A percentile compares a stretch with the other conserved stretches of the same genome.
Conservation (phyloP, 2,113 vertebrate genomes). For the Scomber colias region DNA sequence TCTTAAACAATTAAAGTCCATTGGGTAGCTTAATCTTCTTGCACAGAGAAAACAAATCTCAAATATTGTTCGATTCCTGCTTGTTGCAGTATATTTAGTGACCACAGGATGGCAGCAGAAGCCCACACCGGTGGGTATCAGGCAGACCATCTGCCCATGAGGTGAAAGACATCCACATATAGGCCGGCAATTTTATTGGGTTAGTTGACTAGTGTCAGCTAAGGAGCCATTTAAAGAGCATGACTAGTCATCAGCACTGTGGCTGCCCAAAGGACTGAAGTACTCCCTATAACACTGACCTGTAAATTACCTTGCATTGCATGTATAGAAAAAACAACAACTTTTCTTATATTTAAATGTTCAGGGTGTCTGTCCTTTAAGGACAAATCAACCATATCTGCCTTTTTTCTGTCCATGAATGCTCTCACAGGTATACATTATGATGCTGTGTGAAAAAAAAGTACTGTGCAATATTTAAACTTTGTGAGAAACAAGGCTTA, state of each 20-base stretch:
- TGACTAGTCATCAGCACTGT: not conserved
- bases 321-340: not conserved
- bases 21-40: not conserved
- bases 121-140: not conserved
- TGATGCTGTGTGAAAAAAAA: not conserved
- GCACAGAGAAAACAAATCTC: not conserved
- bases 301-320: not conserved
- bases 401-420: not conserved
- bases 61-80: not conserved
- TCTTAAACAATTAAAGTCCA: too few relatives aligned
- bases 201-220: not conserved
- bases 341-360: too few relatives aligned
- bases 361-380: too few relatives aligned
- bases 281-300: too few relatives aligned
- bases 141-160: not conserved
- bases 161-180: not conserved
- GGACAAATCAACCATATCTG: not conserved
- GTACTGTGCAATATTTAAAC: too few relatives aligned
- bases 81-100: not conserved
- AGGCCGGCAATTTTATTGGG: not conserved
- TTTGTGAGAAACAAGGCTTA: not conserved
- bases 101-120: conserved; percentile 73
- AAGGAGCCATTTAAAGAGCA: not conserved
- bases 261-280: not conserved
- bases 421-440: not conserved